Base-by-base conservation (phyloP, 2,797 vertebrate genomes). In the Epinephelus awoara region DNA sequence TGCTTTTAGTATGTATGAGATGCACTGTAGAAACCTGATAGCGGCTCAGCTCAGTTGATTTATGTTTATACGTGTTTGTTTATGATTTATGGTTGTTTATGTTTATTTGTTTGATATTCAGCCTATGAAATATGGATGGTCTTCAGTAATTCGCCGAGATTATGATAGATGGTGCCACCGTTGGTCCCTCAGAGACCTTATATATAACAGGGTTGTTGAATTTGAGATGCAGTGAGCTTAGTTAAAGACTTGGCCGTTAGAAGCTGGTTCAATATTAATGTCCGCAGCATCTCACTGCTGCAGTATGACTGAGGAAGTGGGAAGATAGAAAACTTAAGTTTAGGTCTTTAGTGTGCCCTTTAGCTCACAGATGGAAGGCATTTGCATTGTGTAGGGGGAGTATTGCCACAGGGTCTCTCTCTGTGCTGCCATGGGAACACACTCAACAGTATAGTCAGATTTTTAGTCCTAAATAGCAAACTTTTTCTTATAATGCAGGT, bases 401-500 rank as follows among this genome's bases (percentile, higher is more conserved):
- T 56, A 73, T 55, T 69, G 64, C 64, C 63, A 11, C 46, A 56
- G 51, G 62, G 71, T 70, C 44, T 50, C 71, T 61, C 15, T 77
- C 38, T 56, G 38, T 56, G 82, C 86, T 90, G 79, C 84, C 85
- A 88, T 87, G 86, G 86, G 51, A 93, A 91, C 83, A 59, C 70
- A 47, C 61, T 66, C 34, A 64, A 81, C 55, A 67, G 75, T 65
- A 38, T 79, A 81, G 77, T 82, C 87, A 82, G 67, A 75, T 46
- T 38, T 66, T 67, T 66, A 67, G 46, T 47, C 52, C 54, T 66
- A 12, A 74, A 64, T 18, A 57, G n/a, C 25, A 44, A 38, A 38
- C 14, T 64, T 38, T 67, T 75, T 63, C 18, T 61, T 55, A 47
- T 25, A 58, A 25, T 71, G 42, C 21, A 65, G 49, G 54, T 19